Evolutionary conservation across 2,113 vertebrate genomes (phyloP).

Genomic region (Ginglymostoma cirratum): DNA sequence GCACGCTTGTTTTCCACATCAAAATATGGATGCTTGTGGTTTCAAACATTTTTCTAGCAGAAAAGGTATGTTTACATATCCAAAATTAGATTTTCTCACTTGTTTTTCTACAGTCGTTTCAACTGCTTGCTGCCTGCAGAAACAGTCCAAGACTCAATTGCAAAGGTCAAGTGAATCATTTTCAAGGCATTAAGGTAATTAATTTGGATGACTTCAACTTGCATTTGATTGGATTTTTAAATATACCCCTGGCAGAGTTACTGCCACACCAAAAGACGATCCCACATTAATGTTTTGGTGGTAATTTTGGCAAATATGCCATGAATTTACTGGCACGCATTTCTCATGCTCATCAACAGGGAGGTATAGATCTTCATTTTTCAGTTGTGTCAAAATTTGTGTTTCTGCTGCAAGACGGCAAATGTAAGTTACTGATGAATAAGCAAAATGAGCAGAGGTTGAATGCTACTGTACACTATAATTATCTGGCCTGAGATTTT

Average conservation of each 20-base stretch:
- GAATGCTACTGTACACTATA: not conserved
- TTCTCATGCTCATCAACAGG: not conserved
- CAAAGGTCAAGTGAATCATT: conserved; percentile 29
- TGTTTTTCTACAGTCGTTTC: not conserved
- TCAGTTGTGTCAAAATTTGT: not conserved
- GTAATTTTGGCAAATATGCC: conserved; percentile 10
- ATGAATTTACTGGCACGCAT: not conserved
- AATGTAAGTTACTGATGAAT: not conserved
- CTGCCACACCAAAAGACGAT: not conserved
- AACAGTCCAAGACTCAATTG: not conserved
- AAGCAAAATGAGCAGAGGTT: not conserved
- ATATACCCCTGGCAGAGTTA: not conserved
- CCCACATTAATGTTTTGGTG: not conserved
- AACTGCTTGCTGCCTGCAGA: conserved; percentile 4
- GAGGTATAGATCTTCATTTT: not conserved
- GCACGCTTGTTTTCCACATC: not conserved
- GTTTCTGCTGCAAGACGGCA: not conserved
- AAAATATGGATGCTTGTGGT: not conserved
- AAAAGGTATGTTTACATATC: not conserved
- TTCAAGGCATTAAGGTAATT: conserved; percentile 3
- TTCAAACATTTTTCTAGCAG: not conserved
- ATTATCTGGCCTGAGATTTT: not conserved
- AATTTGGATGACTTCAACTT: conserved; percentile 34
- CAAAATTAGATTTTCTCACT: not conserved
- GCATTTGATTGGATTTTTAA: conserved; percentile 29